A percentile compares a stretch with the other conserved stretches of the same genome.
Evolutionary conservation across 2,797 vertebrate genomes (phyloP).

Genomic region (Chromis chromis): DNA sequence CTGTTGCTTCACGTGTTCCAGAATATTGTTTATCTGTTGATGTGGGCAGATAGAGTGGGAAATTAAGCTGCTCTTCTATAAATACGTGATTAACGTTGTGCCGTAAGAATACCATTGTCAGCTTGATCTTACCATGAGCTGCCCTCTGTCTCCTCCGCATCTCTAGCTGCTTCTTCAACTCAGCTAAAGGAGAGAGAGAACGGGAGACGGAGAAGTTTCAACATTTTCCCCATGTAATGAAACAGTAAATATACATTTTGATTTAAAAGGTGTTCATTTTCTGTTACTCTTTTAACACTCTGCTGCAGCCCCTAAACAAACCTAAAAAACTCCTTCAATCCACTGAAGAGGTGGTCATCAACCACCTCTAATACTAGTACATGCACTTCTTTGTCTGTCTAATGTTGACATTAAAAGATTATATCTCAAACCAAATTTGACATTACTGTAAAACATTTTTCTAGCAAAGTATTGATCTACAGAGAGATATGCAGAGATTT

Average conservation of each 20-base stretch:
- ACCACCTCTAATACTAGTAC: not conserved
- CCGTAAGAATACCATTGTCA: not conserved
- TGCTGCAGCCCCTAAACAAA: not conserved
- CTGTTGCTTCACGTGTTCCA: slow-evolving; percentile 4
- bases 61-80: not conserved
- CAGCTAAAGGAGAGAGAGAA: slow-evolving; percentile 77
- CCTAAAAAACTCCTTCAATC: not conserved
- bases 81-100: not conserved
- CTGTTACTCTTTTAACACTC: not conserved
- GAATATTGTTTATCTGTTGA: slow-evolving; percentile 12
- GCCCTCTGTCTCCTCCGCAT: slow-evolving; percentile 86
- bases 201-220: not conserved
- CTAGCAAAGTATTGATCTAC: no score
- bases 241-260: no score
- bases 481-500: no score
- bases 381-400: no score
- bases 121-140: slow-evolving; percentile 83
- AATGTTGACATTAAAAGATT: no score
- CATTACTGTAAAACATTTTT: no score
- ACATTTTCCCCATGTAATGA: not conserved
- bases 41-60: slow-evolving; percentile 4
- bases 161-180: slow-evolving; percentile 88
- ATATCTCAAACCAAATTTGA: no score
- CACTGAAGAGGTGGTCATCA: not conserved
- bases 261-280: no score